These are phyloP conservation scores for Bovichtus diacanthus DNA, from an alignment of 2,797 vertebrate genomes.

Conservation along the genomic window DNA sequence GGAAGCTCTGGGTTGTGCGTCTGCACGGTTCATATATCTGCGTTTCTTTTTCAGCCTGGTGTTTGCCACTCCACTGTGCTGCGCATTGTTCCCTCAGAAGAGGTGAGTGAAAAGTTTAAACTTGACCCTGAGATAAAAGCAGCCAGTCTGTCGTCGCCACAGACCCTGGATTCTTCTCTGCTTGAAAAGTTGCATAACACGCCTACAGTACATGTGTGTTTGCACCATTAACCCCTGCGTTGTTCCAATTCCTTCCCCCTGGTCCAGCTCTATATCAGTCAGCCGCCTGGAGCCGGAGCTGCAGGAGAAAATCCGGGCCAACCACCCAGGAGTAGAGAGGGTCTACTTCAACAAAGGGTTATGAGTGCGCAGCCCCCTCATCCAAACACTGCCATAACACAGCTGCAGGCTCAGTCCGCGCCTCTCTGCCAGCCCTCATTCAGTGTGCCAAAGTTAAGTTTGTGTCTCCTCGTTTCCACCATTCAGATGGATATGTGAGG, in stretches of 20 bases:
- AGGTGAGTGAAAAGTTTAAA: slow-evolving; percentile 84
- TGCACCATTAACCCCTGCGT: slow-evolving; percentile 21
- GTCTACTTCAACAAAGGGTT: slow-evolving; percentile 99
- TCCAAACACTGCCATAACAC: slow-evolving; percentile 71
- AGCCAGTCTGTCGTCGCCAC: background rate
- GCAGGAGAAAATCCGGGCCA: slow-evolving; percentile 91
- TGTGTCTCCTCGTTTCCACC: slow-evolving; percentile 65
- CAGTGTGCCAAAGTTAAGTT: slow-evolving; percentile 87
- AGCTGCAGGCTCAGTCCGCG: slow-evolving; percentile 58
- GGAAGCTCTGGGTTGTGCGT: background rate
- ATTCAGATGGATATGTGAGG: slow-evolving; percentile 50
- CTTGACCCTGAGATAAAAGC: background rate
- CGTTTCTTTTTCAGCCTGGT: slow-evolving; percentile 89
- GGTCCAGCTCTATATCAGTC: slow-evolving; percentile 92
- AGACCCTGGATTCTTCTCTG: slow-evolving; percentile 4
- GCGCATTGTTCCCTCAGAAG: slow-evolving; percentile 97
- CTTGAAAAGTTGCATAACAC: slow-evolving; percentile 36
- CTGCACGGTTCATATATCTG: slow-evolving; percentile 9
- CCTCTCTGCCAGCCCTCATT: slow-evolving; percentile 72
- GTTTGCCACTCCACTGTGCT: slow-evolving; percentile 97
- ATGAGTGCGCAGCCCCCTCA: slow-evolving; percentile 78
- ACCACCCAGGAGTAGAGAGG: slow-evolving; percentile 86
- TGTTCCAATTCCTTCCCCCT: background rate
- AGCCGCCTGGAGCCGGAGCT: slow-evolving; percentile 92
- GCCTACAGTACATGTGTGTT: background rate